Conservation (phyloP, 35 echinoderm and acorn worm genomes). For the Apostichopus californicus region DNA sequence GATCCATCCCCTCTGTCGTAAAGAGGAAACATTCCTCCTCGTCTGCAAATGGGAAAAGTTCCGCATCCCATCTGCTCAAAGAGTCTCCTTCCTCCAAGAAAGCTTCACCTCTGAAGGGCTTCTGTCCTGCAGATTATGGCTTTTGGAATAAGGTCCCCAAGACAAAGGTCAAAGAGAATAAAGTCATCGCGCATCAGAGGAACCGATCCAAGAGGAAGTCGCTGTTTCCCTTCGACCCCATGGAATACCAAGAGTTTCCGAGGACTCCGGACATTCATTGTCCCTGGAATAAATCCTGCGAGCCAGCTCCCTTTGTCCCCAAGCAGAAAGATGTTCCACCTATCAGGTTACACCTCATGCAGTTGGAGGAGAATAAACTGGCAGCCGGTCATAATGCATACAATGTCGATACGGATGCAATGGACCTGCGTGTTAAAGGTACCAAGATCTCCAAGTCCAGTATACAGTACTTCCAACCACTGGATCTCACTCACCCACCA, state of each 20-base stretch:
- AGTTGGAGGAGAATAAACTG: neutral
- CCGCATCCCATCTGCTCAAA: neutral
- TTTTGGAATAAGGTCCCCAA: slow-evolving; percentile 11
- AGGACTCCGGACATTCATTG: neutral
- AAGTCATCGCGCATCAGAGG: slow-evolving; percentile 23
- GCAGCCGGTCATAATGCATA: too few species aligned
- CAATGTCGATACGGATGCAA: neutral
- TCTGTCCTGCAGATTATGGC: neutral
- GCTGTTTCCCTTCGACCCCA: neutral
- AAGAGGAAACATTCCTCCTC: neutral
- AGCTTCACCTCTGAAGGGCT: neutral
- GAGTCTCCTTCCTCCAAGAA: neutral
- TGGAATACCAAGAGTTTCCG: slow-evolving; percentile 38
- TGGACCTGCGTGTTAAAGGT: neutral
- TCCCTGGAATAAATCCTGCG: slow-evolving; percentile 19
- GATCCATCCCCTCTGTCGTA: too few species aligned
- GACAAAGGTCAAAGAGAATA: neutral
- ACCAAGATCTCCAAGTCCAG: neutral
- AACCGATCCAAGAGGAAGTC: slow-evolving; percentile 13
- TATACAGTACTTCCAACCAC: neutral
- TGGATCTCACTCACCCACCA: neutral
- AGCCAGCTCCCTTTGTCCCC: slow-evolving; percentile 24
- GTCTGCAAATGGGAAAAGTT: slow-evolving; percentile 12
- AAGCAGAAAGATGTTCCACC: neutral
- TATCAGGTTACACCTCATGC: neutral